phyloP scores from a whole-genome alignment of 2,113 vertebrate species.

The Apodemus sylvaticus region DNA sequence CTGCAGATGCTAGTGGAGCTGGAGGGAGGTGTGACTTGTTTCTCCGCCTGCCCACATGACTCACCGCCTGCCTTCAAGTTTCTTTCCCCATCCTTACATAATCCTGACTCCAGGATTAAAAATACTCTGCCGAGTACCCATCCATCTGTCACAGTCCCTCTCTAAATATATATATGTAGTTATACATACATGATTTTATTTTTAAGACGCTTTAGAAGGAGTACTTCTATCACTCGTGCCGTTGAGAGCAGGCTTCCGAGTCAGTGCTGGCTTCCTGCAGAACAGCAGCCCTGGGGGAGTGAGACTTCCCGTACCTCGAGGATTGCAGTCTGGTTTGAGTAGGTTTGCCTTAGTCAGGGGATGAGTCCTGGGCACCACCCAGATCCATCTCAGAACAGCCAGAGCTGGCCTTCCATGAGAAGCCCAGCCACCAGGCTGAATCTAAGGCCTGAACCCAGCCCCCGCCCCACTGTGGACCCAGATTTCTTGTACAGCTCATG shows the following conservation, averaged over 20 bases:
- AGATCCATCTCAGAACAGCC: not conserved
- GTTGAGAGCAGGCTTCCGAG: slow-evolving; percentile 57
- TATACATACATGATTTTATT: slow-evolving; percentile 61
- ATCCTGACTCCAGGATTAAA: slow-evolving; percentile 75
- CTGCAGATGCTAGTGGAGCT: slow-evolving; percentile 46
- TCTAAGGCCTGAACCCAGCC: not conserved
- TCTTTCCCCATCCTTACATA: slow-evolving; percentile 76
- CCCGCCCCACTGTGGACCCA: not conserved
- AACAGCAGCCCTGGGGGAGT: slow-evolving; percentile 65
- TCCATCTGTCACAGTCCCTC: slow-evolving; percentile 69
- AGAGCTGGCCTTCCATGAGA: not conserved
- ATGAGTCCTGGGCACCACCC: not conserved
- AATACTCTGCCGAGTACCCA: slow-evolving; percentile 74
- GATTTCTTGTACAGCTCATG: not conserved
- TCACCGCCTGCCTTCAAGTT: slow-evolving; percentile 73
- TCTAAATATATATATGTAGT: slow-evolving; percentile 1
- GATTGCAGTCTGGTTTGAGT: not conserved
- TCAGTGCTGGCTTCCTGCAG: slow-evolving; percentile 63
- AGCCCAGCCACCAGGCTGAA: not conserved
- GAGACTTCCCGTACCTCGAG: slow-evolving; percentile 47
- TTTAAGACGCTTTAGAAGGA: slow-evolving; percentile 62
- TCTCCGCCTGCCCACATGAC: slow-evolving; percentile 73
- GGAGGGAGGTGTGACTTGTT: slow-evolving; percentile 32
- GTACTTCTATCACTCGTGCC: slow-evolving; percentile 44
- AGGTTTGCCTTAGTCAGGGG: not conserved